Percentiles rank a stretch among this genome's conserved stretches.
phyloP scores from a whole-genome alignment of 2,113 vertebrate genomes.

The Acinonyx jubatus region DNA sequence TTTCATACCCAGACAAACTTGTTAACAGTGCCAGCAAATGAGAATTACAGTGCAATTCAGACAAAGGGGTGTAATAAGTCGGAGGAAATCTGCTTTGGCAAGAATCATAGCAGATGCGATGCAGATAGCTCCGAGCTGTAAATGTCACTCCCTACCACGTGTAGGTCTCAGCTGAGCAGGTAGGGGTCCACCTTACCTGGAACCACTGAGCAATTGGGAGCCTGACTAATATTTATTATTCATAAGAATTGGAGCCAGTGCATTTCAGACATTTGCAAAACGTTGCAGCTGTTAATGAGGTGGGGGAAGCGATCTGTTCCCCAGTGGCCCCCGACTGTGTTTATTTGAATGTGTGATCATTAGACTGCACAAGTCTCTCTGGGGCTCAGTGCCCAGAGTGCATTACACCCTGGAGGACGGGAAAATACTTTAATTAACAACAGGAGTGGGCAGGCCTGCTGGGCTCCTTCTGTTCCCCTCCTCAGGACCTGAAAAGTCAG shows the following conservation, averaged over 20 bases:
- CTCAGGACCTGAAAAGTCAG: conserved; percentile 4
- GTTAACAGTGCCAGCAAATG: neutral
- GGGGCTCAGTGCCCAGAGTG: neutral
- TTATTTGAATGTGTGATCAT: conserved; percentile 69
- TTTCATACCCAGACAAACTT: neutral
- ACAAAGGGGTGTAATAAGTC: neutral
- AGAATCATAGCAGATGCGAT: neutral
- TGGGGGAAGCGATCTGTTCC: neutral
- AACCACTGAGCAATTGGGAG: neutral
- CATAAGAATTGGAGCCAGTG: neutral
- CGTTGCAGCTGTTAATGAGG: conserved; percentile 34
- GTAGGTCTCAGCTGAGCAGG: neutral
- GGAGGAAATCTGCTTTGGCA: neutral
- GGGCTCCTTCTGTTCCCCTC: conserved; percentile 51
- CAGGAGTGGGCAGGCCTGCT: conserved; percentile 58
- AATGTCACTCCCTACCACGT: neutral
- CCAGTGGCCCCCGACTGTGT: neutral
- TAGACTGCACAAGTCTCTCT: conserved; percentile 23
- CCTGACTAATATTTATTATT: conserved; percentile 51
- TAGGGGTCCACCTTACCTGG: neutral
- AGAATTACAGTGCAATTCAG: neutral
- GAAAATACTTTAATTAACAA: conserved; percentile 68
- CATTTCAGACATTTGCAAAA: neutral
- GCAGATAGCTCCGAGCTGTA: neutral
- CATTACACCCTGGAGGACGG: conserved; percentile 51